Percentiles rank a stretch among this genome's conserved stretches.
phyloP scores from a whole-genome alignment of 1,140 invertebrate species.

The Panagrolaimus sp. region DNA sequence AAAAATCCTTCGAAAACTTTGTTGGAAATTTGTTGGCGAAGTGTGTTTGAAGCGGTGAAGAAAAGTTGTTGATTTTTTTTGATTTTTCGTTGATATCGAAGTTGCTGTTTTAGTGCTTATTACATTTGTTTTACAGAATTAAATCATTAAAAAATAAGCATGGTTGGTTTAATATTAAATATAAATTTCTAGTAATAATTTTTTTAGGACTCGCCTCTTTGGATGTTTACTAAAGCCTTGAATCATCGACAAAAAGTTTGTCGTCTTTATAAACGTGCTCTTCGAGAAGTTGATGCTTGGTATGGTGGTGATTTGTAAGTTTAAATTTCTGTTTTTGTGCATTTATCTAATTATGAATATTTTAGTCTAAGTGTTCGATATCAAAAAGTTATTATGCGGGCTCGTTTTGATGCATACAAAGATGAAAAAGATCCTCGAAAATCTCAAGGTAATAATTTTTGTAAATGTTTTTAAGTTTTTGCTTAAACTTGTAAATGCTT shows the following conservation, averaged over 20 bases:
- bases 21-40: too few species aligned
- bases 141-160: too few species aligned
- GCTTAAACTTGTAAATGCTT: too few species aligned
- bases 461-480: too few species aligned
- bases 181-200: too few species aligned
- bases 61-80: slow-evolving; percentile 10
- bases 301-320: slow-evolving; percentile 65
- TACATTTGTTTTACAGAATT: background rate
- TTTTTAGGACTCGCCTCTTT: slow-evolving; percentile 41
- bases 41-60: too few species aligned
- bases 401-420: slow-evolving; percentile 77
- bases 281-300: slow-evolving; percentile 67
- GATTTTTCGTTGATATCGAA: background rate
- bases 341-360: slow-evolving; percentile 29
- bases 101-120: background rate
- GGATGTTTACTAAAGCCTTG: slow-evolving; percentile 59
- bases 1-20: too few species aligned
- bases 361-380: slow-evolving; percentile 72
- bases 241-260: slow-evolving; percentile 70
- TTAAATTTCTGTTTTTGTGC: background rate
- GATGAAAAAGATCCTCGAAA: slow-evolving; percentile 72
- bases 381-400: slow-evolving; percentile 71
- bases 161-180: too few species aligned
- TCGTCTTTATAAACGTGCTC: slow-evolving; percentile 69
- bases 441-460: too few species aligned